A percentile compares a stretch with the other conserved stretches of the same genome.
Evolutionary conservation across 2,888 invertebrate species (phyloP).

Genomic region (Neoaliturus tenellus): DNA sequence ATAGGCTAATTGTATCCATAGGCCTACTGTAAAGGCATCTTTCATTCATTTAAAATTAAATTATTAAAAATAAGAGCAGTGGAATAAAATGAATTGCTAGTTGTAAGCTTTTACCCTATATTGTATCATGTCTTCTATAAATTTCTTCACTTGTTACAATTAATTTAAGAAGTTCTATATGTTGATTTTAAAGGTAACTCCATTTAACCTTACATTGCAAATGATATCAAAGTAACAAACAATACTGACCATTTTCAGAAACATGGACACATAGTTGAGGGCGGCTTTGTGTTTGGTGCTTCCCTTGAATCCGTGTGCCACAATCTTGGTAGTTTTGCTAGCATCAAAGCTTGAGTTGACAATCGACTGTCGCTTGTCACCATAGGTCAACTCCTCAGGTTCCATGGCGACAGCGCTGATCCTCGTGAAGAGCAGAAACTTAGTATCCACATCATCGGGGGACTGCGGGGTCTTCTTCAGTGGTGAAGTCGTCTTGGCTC

Average conservation of each 20-base stretch:
- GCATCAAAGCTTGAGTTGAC: conserved; percentile 73
- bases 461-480: conserved; percentile 76
- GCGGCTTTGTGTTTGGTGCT: conserved; percentile 74
- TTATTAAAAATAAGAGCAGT: too few relatives aligned
- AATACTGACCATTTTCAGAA: conserved; percentile 74
- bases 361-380: conserved; percentile 73
- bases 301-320: conserved; percentile 78
- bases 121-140: too few relatives aligned
- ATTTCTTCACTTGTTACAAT: too few relatives aligned
- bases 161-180: too few relatives aligned
- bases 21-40: too few relatives aligned
- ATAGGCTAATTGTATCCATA: too few relatives aligned
- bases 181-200: too few relatives aligned
- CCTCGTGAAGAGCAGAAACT: conserved; percentile 75
- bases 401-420: conserved; percentile 54
- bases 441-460: conserved; percentile 75
- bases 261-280: conserved; percentile 72
- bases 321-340: conserved; percentile 73
- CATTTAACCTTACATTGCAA: too few relatives aligned
- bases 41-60: too few relatives aligned
- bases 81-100: too few relatives aligned
- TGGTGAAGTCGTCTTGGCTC: conserved; percentile 73
- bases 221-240: too few relatives aligned
- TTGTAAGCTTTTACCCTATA: too few relatives aligned
- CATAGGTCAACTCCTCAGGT: conserved; percentile 73